These are phyloP conservation scores for Pyxicephalus adspersus DNA, from an alignment of 2,113 vertebrate species.

Conservation along the genomic window DNA sequence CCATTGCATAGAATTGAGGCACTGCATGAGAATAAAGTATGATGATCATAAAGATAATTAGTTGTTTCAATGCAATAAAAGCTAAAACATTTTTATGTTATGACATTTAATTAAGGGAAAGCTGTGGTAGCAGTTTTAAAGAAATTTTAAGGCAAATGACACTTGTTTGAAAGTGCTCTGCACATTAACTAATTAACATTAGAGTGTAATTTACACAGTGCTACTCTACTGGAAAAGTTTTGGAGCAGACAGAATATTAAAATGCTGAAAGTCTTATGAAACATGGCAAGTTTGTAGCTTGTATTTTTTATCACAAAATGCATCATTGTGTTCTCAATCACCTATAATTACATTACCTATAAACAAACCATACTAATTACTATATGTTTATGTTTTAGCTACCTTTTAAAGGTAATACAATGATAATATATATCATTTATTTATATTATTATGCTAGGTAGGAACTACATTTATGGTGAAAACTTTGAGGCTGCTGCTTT, in stretches of 20 bases:
- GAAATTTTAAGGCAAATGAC: conserved; percentile 49
- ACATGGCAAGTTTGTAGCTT: neutral
- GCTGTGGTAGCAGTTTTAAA: conserved; percentile 50
- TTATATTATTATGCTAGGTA: too few species aligned
- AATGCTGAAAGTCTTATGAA: neutral
- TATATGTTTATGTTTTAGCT: too few species aligned
- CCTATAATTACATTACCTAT: too few species aligned
- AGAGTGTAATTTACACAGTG: conserved; percentile 28
- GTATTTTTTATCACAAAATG: too few species aligned
- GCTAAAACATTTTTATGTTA: conserved; percentile 52
- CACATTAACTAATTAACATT: conserved; percentile 47
- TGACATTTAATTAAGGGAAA: conserved; percentile 52
- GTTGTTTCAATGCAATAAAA: conserved; percentile 50
- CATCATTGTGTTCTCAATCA: too few species aligned
- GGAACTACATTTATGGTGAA: too few species aligned
- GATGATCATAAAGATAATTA: conserved; percentile 51
- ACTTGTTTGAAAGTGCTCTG: conserved; percentile 42
- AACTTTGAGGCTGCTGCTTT: too few species aligned
- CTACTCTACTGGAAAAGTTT: conserved; percentile 17
- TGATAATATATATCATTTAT: too few species aligned
- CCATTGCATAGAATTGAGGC: conserved; percentile 8
- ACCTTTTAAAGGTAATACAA: too few species aligned
- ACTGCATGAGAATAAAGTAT: conserved; percentile 42
- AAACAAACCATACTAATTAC: too few species aligned
- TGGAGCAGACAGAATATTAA: conserved; percentile 11